A percentile compares a stretch with the other conserved stretches of the same genome.
phyloP scores from a whole-genome alignment of 1,140 invertebrate genomes.

The Zaprionus camerounensis region DNA sequence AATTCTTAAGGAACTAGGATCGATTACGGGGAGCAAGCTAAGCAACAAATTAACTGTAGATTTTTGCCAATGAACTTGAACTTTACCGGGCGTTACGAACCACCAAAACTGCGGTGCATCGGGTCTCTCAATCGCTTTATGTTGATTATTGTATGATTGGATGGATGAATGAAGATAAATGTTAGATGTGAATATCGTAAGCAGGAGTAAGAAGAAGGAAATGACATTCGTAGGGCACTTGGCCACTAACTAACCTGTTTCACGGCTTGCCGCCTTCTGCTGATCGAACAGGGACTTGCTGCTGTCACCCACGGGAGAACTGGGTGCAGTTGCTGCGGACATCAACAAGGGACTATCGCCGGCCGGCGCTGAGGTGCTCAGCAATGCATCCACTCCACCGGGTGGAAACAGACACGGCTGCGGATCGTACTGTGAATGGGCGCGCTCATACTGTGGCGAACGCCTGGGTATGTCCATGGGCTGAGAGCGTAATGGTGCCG shows the following conservation, averaged over 20 bases:
- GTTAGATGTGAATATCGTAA: conserved; percentile 61
- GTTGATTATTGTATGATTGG: conserved; percentile 27
- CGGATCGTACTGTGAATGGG: conserved; percentile 70
- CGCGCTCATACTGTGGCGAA: conserved; percentile 59
- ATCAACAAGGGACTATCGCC: conserved; percentile 49
- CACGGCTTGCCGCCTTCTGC: conserved; percentile 59
- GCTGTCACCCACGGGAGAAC: conserved; percentile 71
- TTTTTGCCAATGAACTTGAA: conserved; percentile 57
- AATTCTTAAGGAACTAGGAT: conserved; percentile 36
- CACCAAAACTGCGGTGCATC: conserved; percentile 78
- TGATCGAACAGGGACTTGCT: conserved; percentile 75
- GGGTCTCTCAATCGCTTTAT: conserved; percentile 66
- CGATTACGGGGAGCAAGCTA: conserved; percentile 61
- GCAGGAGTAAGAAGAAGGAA: conserved; percentile 20
- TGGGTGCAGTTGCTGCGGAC: conserved; percentile 65
- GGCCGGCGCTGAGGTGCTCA: conserved; percentile 75
- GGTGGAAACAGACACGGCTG: conserved; percentile 61
- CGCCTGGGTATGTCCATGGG: conserved; percentile 84
- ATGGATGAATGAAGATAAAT: conserved; percentile 67
- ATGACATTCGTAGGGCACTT: conserved; percentile 1
- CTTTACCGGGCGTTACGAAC: conserved; percentile 82
- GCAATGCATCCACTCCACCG: conserved; percentile 68
- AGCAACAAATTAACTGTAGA: conserved; percentile 50
- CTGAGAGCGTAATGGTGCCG: conserved; percentile 83
- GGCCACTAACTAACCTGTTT: conserved; percentile 70